Evolutionary conservation across 2,113 vertebrate genomes (phyloP).

Genomic region (Nanorana parkeri): DNA sequence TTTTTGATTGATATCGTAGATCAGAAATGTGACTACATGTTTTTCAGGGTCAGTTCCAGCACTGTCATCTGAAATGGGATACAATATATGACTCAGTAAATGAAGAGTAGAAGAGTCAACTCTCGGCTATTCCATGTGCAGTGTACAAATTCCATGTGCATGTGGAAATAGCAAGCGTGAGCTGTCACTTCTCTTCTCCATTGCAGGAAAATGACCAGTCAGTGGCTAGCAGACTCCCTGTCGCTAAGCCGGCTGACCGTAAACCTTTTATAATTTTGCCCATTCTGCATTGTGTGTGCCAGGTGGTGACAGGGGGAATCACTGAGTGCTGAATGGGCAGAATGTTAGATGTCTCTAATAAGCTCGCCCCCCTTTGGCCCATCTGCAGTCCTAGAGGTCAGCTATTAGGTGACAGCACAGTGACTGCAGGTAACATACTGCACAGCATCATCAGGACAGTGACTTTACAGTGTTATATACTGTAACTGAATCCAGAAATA

Average conservation of each 20-base stretch:
- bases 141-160: not conserved
- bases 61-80: not conserved
- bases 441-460: not conserved
- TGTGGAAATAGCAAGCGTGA: not conserved
- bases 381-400: constrained; percentile 39
- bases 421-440: constrained; percentile 29
- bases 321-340: constrained; percentile 24
- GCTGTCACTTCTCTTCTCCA: not conserved
- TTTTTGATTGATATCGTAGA: too few species aligned
- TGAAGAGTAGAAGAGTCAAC: not conserved
- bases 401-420: constrained; percentile 12
- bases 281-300: constrained; percentile 52
- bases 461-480: not conserved
- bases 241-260: constrained; percentile 15
- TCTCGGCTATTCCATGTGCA: not conserved
- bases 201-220: not conserved
- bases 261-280: constrained; percentile 54
- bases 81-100: not conserved
- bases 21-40: too few species aligned
- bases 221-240: constrained; percentile 19
- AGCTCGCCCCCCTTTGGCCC: not conserved
- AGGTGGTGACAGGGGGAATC: constrained; percentile 42
- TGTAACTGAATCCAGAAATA: not conserved
- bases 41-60: not conserved
- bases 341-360: constrained; percentile 22